Percentiles rank a stretch among this genome's conserved stretches.
Evolutionary conservation across 2,797 vertebrate species (phyloP).

Genomic region (Aythya fuligula): DNA sequence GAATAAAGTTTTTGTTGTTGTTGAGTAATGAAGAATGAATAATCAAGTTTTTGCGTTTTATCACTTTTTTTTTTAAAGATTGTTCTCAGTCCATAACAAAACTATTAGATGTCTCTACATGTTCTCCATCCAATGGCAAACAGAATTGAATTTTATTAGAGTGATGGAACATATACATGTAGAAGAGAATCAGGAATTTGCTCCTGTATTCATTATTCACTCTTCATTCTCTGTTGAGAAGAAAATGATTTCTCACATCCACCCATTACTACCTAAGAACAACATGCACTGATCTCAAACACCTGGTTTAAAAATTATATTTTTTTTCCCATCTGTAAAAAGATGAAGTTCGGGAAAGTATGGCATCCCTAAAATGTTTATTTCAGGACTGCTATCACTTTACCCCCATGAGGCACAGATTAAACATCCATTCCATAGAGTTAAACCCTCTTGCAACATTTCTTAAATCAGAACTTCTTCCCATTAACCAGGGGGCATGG

Average conservation of each 20-base stretch:
- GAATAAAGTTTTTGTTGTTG: background rate
- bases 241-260: background rate
- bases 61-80: background rate
- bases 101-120: rapidly evolving
- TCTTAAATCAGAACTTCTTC: background rate
- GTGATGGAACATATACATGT: background rate
- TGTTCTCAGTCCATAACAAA: background rate
- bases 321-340: background rate
- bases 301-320: background rate
- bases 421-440: background rate
- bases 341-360: background rate
- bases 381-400: background rate
- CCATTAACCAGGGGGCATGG: background rate
- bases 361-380: background rate
- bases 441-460: background rate
- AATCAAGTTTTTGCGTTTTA: background rate
- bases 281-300: background rate
- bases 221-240: background rate
- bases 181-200: background rate
- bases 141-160: background rate
- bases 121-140: background rate
- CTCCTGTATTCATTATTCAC: background rate
- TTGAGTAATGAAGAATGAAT: background rate
- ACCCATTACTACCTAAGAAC: background rate
- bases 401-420: background rate